These are phyloP conservation scores for Megalops atlanticus DNA, from an alignment of 2,113 vertebrate species.

Conservation along the genomic window DNA sequence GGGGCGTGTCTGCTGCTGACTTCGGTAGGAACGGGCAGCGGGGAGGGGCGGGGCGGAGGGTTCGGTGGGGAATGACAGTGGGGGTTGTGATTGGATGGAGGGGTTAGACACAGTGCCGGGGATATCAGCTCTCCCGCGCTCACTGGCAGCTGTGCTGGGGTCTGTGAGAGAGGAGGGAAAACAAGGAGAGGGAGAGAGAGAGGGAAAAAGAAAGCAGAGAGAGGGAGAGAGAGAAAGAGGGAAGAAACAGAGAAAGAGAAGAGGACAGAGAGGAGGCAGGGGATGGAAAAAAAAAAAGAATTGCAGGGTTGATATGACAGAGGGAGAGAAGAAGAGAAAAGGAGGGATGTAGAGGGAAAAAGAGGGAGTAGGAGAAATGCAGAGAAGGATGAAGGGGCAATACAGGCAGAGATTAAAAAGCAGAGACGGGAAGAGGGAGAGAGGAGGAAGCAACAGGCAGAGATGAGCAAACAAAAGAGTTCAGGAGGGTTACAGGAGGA, in stretches of 20 bases:
- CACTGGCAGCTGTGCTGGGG: slow-evolving; percentile 46
- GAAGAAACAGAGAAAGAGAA: not conserved
- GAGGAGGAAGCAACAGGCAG: not conserved
- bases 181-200: not conserved
- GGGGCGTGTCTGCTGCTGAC: slow-evolving; percentile 38
- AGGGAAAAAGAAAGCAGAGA: not conserved
- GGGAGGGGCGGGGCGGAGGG: slow-evolving; percentile 27
- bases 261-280: not conserved
- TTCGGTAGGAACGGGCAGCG: slow-evolving; percentile 15
- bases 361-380: slow-evolving; percentile 22
- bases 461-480: not conserved
- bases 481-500: not conserved
- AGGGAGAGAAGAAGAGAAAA: slow-evolving; percentile 1
- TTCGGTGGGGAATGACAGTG: slow-evolving; percentile 29
- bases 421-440: not conserved
- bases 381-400: not conserved
- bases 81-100: slow-evolving; percentile 37
- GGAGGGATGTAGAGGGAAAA: not conserved
- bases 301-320: slow-evolving; percentile 7
- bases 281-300: too few relatives aligned
- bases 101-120: slow-evolving; percentile 47
- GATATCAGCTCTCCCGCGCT: slow-evolving; percentile 46
- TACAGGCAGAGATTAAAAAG: not conserved
- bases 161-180: not conserved
- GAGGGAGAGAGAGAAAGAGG: too few relatives aligned